phyloP scores from a whole-genome alignment of 2,888 invertebrate species.

The Acleris literana region DNA sequence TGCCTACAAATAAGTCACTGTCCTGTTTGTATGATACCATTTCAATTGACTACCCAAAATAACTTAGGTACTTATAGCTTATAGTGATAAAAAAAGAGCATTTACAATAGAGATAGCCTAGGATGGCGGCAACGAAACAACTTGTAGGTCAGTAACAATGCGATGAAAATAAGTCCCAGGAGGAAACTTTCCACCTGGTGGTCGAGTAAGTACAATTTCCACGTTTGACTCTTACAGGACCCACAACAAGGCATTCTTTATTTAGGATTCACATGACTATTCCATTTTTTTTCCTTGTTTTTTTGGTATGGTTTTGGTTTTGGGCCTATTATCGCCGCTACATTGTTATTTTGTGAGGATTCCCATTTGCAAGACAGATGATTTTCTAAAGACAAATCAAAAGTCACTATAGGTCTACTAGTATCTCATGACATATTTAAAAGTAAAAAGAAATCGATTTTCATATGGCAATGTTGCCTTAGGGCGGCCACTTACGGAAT shows the following conservation, averaged over 20 bases:
- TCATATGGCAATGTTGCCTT: no score
- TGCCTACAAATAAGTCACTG: no score
- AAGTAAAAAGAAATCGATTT: no score
- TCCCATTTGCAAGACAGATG: no score
- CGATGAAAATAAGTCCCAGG: constrained; percentile 8
- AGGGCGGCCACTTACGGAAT: no score
- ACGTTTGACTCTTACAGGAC: constrained; percentile 21
- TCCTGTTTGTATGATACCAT: no score
- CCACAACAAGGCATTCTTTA: constrained; percentile 30
- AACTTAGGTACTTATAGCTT: not conserved
- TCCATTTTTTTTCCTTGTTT: constrained; percentile 45
- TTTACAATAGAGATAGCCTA: not conserved
- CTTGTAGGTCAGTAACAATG: constrained; percentile 15
- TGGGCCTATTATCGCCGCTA: no score
- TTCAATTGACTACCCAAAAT: no score
- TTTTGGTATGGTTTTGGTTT: constrained; percentile 35
- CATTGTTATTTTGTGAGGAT: no score
- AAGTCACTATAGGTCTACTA: not conserved
- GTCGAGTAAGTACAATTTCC: constrained; percentile 3
- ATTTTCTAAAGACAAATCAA: not conserved
- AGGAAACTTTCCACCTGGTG: constrained; percentile 16
- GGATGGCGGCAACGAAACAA: constrained; percentile 19
- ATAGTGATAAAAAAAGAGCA: no score
- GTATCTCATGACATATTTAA: no score
- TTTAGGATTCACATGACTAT: constrained; percentile 47